Conservation (phyloP, 2,797 vertebrate genomes). For the Parauchenoglanis punctatus region DNA sequence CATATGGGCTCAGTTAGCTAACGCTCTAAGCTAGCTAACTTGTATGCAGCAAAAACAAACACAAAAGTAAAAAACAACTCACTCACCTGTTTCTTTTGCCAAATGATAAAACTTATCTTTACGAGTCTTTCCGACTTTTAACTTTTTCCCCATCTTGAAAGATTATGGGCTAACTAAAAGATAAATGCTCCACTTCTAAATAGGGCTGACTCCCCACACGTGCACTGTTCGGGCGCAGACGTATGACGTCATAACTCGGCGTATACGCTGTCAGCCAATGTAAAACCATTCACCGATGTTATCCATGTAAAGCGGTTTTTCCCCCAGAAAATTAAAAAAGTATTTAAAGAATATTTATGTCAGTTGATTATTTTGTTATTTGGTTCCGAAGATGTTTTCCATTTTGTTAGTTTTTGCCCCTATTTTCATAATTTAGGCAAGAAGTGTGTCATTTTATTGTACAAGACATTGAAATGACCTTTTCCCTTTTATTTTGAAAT, state of each 20-base stretch:
- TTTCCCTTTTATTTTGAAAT: neutral
- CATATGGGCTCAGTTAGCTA: neutral
- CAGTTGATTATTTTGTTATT: neutral
- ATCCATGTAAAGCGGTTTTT: neutral
- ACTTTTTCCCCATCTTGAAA: constrained; percentile 90
- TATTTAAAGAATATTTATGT: neutral
- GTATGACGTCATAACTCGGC: constrained; percentile 25
- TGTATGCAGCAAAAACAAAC: neutral
- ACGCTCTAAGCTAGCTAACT: neutral
- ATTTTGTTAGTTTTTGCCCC: neutral
- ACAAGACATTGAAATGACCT: neutral
- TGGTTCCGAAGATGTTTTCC: neutral
- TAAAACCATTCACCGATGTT: neutral
- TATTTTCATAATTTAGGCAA: too few relatives aligned
- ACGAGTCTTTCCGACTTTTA: constrained; percentile 90
- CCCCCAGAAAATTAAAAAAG: neutral
- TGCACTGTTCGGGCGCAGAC: constrained; percentile 8
- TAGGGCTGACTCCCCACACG: constrained; percentile 1
- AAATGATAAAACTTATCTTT: constrained; percentile 96
- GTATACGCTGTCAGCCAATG: neutral
- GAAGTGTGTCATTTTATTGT: neutral
- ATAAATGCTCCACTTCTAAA: neutral
- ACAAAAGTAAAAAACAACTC: neutral
- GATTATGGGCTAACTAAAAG: neutral
- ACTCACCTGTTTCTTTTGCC: constrained; percentile 93